phyloP scores from a whole-genome alignment of 1,140 invertebrate species.

The Musca domestica region DNA sequence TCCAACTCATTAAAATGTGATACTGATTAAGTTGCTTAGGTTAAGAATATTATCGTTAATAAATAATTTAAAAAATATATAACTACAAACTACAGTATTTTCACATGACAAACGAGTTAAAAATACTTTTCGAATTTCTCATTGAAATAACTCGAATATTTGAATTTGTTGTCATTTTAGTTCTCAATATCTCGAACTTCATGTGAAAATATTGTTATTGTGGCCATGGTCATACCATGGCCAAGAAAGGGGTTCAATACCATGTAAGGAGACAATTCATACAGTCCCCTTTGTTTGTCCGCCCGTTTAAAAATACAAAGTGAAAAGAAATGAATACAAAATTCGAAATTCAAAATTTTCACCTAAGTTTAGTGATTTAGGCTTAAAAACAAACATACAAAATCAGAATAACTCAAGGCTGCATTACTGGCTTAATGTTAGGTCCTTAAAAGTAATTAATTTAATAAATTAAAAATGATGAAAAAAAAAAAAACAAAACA shows the following conservation, averaged over 20 bases:
- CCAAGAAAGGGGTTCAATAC: no score
- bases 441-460: slow-evolving; percentile 2
- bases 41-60: slow-evolving; percentile 3
- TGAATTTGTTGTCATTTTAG: no score
- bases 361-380: not conserved
- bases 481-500: slow-evolving; percentile 1
- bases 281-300: no score
- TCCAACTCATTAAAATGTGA: slow-evolving; percentile 22
- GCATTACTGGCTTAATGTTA: slow-evolving; percentile 21
- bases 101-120: not conserved
- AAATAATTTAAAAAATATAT: not conserved
- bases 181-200: no score
- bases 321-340: not conserved
- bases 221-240: no score
- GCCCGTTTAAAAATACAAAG: not conserved
- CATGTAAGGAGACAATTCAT: no score
- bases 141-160: not conserved
- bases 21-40: slow-evolving; percentile 21
- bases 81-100: not conserved
- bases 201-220: no score
- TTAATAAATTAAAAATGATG: not conserved
- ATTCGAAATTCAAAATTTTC: slow-evolving; percentile 15
- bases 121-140: slow-evolving; percentile 14
- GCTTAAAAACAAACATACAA: not conserved
- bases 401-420: slow-evolving; percentile 13